These are phyloP conservation scores for Scaptomyza flava DNA, from an alignment of 2,888 invertebrate genomes.

Conservation along the genomic window DNA sequence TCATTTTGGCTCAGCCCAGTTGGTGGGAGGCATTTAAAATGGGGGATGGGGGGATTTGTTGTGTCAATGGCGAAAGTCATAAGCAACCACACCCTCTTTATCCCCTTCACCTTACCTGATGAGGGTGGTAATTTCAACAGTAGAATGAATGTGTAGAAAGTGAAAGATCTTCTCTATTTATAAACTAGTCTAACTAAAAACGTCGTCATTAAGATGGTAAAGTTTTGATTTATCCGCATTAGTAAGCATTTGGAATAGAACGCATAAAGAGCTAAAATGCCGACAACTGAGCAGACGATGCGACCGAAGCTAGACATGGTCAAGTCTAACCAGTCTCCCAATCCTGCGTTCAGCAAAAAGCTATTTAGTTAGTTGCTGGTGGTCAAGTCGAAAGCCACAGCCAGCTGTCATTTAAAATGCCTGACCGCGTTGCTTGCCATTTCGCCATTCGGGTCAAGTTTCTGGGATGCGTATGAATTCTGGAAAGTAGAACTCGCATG, in stretches of 20 bases:
- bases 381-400: not conserved
- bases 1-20: not conserved
- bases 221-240: conserved; percentile 1
- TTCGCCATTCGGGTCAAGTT: conserved; percentile 17
- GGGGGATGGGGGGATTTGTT: not conserved
- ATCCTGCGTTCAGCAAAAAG: conserved; percentile 18
- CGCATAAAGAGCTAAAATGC: not conserved
- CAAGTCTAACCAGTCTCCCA: conserved; percentile 29
- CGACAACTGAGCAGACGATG: not conserved
- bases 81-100: conserved; percentile 2
- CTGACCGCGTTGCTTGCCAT: conserved; percentile 17
- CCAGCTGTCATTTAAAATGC: not conserved
- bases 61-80: conserved; percentile 48
- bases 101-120: not conserved
- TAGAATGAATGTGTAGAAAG: conserved; percentile 65
- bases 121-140: conserved; percentile 42
- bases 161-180: conserved; percentile 43
- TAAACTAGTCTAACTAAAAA: not conserved
- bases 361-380: not conserved
- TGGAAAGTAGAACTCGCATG: conserved; percentile 12
- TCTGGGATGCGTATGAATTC: conserved; percentile 20
- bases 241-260: not conserved
- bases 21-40: not conserved
- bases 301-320: conserved; percentile 6
- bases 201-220: conserved; percentile 18